Evolutionary conservation across 2,113 vertebrate genomes (phyloP).

Genomic region (Nibea coibor): DNA sequence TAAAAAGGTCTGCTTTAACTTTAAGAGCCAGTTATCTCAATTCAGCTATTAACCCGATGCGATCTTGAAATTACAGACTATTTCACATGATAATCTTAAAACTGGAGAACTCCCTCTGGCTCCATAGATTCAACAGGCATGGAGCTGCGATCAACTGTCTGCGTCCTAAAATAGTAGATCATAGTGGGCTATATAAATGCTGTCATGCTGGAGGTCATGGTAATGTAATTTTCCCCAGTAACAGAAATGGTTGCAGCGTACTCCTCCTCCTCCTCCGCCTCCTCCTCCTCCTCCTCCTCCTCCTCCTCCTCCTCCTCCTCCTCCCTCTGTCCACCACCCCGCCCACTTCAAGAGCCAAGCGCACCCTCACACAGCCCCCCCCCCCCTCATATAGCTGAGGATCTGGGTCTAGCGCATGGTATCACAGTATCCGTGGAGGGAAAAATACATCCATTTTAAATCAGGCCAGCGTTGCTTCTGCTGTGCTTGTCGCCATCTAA

Average conservation of each 20-base stretch:
- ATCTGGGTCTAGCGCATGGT: constrained; percentile 67
- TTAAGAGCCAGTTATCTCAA: neutral
- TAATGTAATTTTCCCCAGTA: constrained; percentile 73
- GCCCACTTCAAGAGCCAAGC: constrained; percentile 60
- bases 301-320: constrained; percentile 53
- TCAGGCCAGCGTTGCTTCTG: constrained; percentile 50
- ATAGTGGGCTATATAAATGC: constrained; percentile 45
- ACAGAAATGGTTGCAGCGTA: constrained; percentile 65
- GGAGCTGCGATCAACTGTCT: constrained; percentile 18
- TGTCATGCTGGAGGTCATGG: constrained; percentile 70
- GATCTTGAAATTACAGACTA: neutral
- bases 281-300: constrained; percentile 43
- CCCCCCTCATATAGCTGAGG: constrained; percentile 24
- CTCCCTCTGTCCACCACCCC: constrained; percentile 56
- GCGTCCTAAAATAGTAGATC: constrained; percentile 43
- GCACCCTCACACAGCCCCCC: constrained; percentile 15
- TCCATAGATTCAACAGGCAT: constrained; percentile 33
- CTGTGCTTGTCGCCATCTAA: constrained; percentile 36
- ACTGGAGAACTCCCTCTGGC: neutral
- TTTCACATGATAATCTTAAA: constrained; percentile 6
- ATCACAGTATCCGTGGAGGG: constrained; percentile 55
- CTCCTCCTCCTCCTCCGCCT: constrained; percentile 53
- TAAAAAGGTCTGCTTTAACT: neutral
- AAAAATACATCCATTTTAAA: constrained; percentile 71
- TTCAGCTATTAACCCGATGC: neutral